Evolutionary conservation across 2,797 vertebrate genomes (phyloP).

Genomic region (Enteromius afrohamiltoni): DNA sequence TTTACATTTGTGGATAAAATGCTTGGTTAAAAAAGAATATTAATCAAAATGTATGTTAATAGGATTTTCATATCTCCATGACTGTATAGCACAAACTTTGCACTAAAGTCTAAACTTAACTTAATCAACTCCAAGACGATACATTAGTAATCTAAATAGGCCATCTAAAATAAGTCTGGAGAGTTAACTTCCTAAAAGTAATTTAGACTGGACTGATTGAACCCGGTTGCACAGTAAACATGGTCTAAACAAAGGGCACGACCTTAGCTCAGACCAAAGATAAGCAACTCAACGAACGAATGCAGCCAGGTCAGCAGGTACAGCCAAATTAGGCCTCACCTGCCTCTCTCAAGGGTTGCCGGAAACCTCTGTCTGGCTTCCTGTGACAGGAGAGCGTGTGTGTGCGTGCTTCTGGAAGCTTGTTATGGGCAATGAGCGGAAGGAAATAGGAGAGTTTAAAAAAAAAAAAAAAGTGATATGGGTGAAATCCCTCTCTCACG

Average conservation of each 20-base stretch:
- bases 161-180: slow-evolving; percentile 31
- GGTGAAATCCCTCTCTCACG: slow-evolving; percentile 73
- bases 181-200: slow-evolving; percentile 21
- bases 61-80: background rate
- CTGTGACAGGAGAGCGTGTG: slow-evolving; percentile 63
- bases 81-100: background rate
- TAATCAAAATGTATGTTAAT: background rate
- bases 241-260: slow-evolving; percentile 8
- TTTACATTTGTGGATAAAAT: background rate
- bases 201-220: slow-evolving; percentile 18
- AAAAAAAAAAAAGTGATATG: slow-evolving; percentile 62
- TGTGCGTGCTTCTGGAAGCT: slow-evolving; percentile 33
- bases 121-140: background rate
- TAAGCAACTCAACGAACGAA: slow-evolving; percentile 26
- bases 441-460: slow-evolving; percentile 68
- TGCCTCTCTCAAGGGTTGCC: slow-evolving; percentile 58
- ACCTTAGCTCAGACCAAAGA: slow-evolving; percentile 36
- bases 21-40: background rate
- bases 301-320: slow-evolving; percentile 57
- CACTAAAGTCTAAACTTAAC: background rate
- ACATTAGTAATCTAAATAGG: slow-evolving; percentile 22
- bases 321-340: slow-evolving; percentile 53
- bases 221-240: slow-evolving; percentile 13
- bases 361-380: slow-evolving; percentile 72
- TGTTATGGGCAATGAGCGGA: slow-evolving; percentile 72